Evolutionary conservation across 1,140 invertebrate genomes (phyloP), one percentile per base, ranked within the genome.

Genomic region (Maconellicoccus hirsutus): DNA sequence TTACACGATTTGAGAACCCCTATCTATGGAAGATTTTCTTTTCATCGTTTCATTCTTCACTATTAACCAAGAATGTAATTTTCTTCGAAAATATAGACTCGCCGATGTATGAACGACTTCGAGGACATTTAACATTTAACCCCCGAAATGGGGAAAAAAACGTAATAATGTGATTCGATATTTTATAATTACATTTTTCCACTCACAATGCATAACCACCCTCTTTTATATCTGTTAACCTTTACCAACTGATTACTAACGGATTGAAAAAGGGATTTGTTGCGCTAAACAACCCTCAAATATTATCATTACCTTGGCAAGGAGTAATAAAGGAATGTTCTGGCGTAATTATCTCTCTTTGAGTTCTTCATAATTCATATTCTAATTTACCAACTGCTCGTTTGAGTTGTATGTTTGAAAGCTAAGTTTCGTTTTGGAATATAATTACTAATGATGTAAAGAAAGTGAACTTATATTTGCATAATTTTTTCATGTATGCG

Each of bases 161-260:
- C n/a, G 42, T 52, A 52, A 52, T 52, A 52, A 52, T 52, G n/a
- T 52, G 42, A 52, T 52, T 52, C 42, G 42, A 52, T 52, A 52
- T 52, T 52, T 33, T 16, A 52, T 52, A 52, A 52, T 52, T 52
- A 52, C 42, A 52, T 52, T 52, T 19, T 52, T 52, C 12, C 3
- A 4, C 16, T 52, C n/a, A 52, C 42, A 52, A 52, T 52, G n/a
- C 42, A 52, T 52, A 52, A 52, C 42, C 42, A 52, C 42, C 42
- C 42, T 52, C 42, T 52, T 52, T 33, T 33, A 33, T 52, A 52
- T 52, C 42, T 16, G 6, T 52, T 16, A 16, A 52, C 42, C n/a
- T 52, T 52, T 52, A 52, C n/a, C 42, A 52, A 52, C 42, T 52
- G 42, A 52, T 52, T 52, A 52, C 42, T 3, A 16, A 52, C 42